Evolutionary conservation across 30 jellyfish, hydroid and myxozoan genomes (phyloP).

Genomic region (Euphysa ruthae): DNA sequence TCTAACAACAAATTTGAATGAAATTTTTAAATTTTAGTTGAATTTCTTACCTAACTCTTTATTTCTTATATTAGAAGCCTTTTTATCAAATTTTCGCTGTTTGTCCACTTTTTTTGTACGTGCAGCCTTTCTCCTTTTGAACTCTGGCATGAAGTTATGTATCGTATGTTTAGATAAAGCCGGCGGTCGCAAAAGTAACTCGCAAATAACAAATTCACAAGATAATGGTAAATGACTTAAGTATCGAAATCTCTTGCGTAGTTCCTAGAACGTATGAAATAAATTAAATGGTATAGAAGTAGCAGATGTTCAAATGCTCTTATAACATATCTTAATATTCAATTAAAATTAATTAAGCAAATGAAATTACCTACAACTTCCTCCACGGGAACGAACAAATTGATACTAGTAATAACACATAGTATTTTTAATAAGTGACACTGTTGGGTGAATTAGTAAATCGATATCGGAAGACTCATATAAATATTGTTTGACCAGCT

Average conservation of each 20-base stretch:
- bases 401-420: too few relatives aligned
- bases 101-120: conserved; percentile 67
- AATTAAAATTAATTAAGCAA: too few relatives aligned
- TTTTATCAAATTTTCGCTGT: conserved; percentile 52
- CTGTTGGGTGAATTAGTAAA: not conserved
- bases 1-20: too few relatives aligned
- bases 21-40: too few relatives aligned
- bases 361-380: too few relatives aligned
- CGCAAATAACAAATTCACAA: conserved; percentile 78
- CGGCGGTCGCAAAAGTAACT: conserved; percentile 71
- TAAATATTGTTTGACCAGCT: too few relatives aligned
- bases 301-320: too few relatives aligned
- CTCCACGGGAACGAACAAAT: too few relatives aligned
- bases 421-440: too few relatives aligned
- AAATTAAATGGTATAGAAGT: too few relatives aligned
- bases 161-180: conserved; percentile 64
- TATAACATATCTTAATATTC: too few relatives aligned
- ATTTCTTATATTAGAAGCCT: conserved; percentile 12
- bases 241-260: conserved; percentile 75
- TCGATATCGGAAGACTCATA: too few relatives aligned
- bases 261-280: conserved; percentile 72
- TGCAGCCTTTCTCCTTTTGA: conserved; percentile 43
- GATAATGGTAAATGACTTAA: conserved; percentile 73
- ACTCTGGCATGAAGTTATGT: conserved; percentile 52
- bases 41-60: conserved; percentile 10